Evolutionary conservation across 1,140 invertebrate species (phyloP), one percentile per base, ranked within the genome.

Genomic region (Choristoneura fumiferana): DNA sequence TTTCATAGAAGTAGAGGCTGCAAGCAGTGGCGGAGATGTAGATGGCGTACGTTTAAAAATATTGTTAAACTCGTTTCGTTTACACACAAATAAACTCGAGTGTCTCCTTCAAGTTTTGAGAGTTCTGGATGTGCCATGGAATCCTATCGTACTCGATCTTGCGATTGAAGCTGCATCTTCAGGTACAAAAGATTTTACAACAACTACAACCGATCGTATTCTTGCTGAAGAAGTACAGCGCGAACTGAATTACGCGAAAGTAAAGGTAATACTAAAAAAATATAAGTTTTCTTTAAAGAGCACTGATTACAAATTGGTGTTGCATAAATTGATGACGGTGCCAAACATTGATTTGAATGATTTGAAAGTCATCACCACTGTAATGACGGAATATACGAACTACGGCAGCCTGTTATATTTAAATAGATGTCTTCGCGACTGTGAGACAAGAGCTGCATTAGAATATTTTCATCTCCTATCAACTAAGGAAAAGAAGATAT

Each of bases 231-330:
- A 85, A 73, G 83, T 89, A 64, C 71, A 87, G 55, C 75, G 72
- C 60, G 84, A 89, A 75, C 40, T 87, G 9, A 84, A 83, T 57
- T 86, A 84, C 73, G 80, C 84, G 1, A 84, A 78, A 70, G 67
- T 86, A 4, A 89, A 86, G 75, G 82, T 89, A 6, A 64, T 87
- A 54, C 73, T 89, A 43, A 89, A 86, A 55, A 87, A 87, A 60
- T 87, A 89, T 57, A 89, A 86, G 65, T 86, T 85, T 61, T 78
- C 83, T 14, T 40, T 81, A 53, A 69, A 71, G 40, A 85, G 75
- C 60, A 84, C 73, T 17, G 79, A 89, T 73, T 89, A 85, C 49
- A 67, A 62, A 54, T 60, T 79, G 43, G 72, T 89, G 10, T 69
- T 89, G 14, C 78, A 86, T 70, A 89, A 86, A 71, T 63, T 89